Base-by-base conservation (phyloP, 2,888 invertebrate genomes). In the Lasioglossum calceatum region DNA sequence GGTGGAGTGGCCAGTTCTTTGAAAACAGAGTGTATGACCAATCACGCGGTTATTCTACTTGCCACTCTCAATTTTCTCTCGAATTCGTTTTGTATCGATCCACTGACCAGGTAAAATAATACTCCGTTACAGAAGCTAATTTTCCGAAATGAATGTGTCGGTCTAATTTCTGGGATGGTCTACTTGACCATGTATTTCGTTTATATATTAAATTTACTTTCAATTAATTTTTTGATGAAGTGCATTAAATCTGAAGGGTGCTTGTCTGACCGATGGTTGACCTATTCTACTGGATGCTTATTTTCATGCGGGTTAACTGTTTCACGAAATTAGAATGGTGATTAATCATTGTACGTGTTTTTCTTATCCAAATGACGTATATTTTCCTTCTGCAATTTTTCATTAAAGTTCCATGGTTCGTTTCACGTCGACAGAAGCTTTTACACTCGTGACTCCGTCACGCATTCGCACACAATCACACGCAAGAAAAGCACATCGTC, bases 401-500 rank as follows among this genome's bases (percentile, higher is more conserved):
- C 10, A 19, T 36, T 4, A 7, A 70, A 23, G 4, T 70, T 67
- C 36, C 32, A 67, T 36, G 67, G 36, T 67, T 67, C 10, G 16
- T 64, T 32, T 27, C 23, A 36, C 14, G 32, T 67, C 19, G 19
- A 36, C 72, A n/a, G 23, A 27, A 27, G 16, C 72, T n/a, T 14
- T 16, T 32, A 64, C 72, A 44, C 27, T 44, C 27, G n/a, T 44
- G 27, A 72, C 12, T 27, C 27, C n/a, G n/a, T 32, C 84, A 67
- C 54, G 39, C 71, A 79, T 67, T 67, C 80, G 58, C 77, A 23
- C 75, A 27, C 16, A 32, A 70, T 58, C 77, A 47, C 27, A 47
- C 79, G 54, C 50, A 71, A 70, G 54, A 82, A 82, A 79, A 70
- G 14, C 77, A 74, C 71, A 73, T 47, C 8, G 23, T n/a, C 39